A percentile compares a stretch with the other conserved stretches of the same genome.
These are phyloP conservation scores for Danionella cerebrum DNA, from an alignment of 2,113 vertebrate species.

Conservation along the genomic window DNA sequence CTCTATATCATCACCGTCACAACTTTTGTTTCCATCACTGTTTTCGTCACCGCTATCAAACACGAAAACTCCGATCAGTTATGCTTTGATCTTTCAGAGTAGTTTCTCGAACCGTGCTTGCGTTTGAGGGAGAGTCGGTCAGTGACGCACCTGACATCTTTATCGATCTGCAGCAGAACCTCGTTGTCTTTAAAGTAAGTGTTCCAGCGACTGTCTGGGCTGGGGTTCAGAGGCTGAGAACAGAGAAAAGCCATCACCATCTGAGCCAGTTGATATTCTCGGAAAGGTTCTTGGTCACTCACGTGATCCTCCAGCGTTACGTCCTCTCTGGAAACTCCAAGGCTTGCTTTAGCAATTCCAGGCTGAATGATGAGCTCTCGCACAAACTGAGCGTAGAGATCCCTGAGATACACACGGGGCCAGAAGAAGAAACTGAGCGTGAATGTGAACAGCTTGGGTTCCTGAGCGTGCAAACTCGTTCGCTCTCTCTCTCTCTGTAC, in stretches of 20 bases:
- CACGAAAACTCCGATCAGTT: no score
- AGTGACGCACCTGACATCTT: conserved; percentile 83
- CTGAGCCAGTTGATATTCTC: not conserved
- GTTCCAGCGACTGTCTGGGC: conserved; percentile 93
- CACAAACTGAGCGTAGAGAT: conserved; percentile 88
- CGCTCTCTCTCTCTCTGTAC: no score
- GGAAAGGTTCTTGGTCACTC: conserved; percentile 51
- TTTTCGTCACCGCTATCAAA: no score
- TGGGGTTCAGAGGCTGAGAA: conserved; percentile 87
- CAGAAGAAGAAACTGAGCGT: no score
- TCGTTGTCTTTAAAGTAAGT: conserved; percentile 97
- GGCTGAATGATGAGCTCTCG: conserved; percentile 99
- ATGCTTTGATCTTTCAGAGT: no score
- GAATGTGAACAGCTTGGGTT: no score
- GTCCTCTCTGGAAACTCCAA: conserved; percentile 88
- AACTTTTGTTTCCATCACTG: no score
- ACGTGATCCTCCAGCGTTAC: conserved; percentile 96
- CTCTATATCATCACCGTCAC: no score
- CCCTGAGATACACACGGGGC: no score
- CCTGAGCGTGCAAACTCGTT: no score
- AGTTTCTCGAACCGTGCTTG: no score
- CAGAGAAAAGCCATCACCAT: not conserved
- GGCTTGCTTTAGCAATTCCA: conserved; percentile 91
- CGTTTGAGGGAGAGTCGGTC: no score
- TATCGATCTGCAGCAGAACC: conserved; percentile 94